Percentiles rank a stretch among this genome's conserved stretches.
These are phyloP conservation scores for Anser brachyrhynchus DNA, from an alignment of 2,113 vertebrate genomes.

Conservation along the genomic window DNA sequence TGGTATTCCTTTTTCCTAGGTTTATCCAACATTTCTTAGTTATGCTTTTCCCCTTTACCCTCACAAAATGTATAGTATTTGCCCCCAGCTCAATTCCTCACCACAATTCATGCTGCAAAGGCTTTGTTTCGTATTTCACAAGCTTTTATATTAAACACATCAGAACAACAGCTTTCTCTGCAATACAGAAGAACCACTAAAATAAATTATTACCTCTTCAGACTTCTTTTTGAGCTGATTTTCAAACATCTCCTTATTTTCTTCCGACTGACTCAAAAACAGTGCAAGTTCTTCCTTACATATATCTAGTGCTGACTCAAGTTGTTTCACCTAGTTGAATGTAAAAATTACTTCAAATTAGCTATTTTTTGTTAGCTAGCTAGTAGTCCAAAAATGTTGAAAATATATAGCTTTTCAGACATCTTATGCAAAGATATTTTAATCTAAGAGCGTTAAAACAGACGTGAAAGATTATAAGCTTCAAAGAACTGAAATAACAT, in stretches of 20 bases:
- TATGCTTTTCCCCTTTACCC: neutral
- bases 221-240: slow-evolving; percentile 82
- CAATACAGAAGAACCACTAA: neutral
- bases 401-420: neutral
- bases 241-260: slow-evolving; percentile 81
- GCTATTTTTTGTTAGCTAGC: neutral
- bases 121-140: neutral
- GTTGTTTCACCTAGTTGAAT: slow-evolving; percentile 79
- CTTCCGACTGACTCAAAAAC: slow-evolving; percentile 83
- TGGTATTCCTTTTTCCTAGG: neutral
- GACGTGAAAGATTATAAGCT: neutral
- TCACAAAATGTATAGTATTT: neutral
- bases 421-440: neutral
- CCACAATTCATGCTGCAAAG: neutral
- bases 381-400: neutral
- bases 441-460: neutral
- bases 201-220: slow-evolving; percentile 80
- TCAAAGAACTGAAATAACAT: neutral
- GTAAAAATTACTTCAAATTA: neutral
- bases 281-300: slow-evolving; percentile 85
- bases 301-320: slow-evolving; percentile 82
- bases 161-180: neutral
- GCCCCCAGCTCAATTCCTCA: neutral
- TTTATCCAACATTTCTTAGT: neutral
- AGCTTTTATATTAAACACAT: neutral